Evolutionary conservation across 2,888 invertebrate genomes (phyloP), one percentile per base, ranked within the genome.

Genomic region (Tachina fera): DNA sequence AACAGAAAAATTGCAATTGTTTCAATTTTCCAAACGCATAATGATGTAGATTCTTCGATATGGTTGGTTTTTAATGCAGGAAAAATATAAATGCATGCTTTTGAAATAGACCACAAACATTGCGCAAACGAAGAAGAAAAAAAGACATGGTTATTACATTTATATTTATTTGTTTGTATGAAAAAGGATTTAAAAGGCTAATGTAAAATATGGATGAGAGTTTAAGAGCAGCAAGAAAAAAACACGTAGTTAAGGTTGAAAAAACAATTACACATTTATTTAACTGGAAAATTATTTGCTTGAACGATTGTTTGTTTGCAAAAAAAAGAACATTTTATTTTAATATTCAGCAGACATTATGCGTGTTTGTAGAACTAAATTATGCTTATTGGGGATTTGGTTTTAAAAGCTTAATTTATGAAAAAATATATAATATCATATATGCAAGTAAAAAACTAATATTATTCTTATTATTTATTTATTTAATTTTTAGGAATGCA

Each of bases 1-100:
- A 67, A 65, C 45, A 67, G 60, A 13, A 39, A 78, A 78, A 65
- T 51, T 72, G 67, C 71, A 77, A 72, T 61, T 77, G 60, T 83
- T 83, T 77, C 22, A 61, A 75, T 72, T 49, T 65, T 65, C n/a
- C 43, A 45, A 58, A 16, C 39, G 4, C 63, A 60, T 61, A 61
- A 56, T 75, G 49, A 70, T 71, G 13, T 47, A 43, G 61, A 61
- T 58, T 45, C 19, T 67, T 47, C 43, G 22, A 41, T 43, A 19
- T 13, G 22, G 45, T 16, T 53, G 61, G 61, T 60, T 9, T 58
- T 31, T 14, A 31, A 31, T 76, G 39, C 76, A 60, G 10, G 16
- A 31, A 8, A 60, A 9, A 47, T 11, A 47, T 22, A 31, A 31
- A 31, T 31, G 4, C 31, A 31, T 4, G 31, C 3, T 4, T 16